Percentiles rank a stretch among this genome's conserved stretches.
These are phyloP conservation scores for Medauroidea extradentata DNA, from an alignment of 1,140 invertebrate species.

Conservation along the genomic window DNA sequence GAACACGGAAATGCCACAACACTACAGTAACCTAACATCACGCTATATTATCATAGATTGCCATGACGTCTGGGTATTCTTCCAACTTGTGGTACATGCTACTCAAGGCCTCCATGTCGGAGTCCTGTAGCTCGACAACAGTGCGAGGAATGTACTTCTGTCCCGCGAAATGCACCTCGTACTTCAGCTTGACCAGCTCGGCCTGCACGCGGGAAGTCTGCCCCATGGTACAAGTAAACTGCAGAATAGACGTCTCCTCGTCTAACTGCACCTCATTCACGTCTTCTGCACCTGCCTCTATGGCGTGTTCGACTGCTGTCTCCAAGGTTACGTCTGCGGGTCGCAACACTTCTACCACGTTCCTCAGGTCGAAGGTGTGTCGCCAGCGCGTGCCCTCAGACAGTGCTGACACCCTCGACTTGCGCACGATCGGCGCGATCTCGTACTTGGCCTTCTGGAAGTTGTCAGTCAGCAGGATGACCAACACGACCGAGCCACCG, in stretches of 20 bases:
- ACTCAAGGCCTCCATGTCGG: constrained; percentile 37
- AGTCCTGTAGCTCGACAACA: constrained; percentile 40
- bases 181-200: constrained; percentile 42
- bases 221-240: constrained; percentile 44
- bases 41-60: constrained; percentile 50
- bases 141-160: constrained; percentile 44
- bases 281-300: constrained; percentile 56
- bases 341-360: constrained; percentile 16
- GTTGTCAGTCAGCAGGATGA: not conserved
- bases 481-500: not conserved
- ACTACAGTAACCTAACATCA: too few species aligned
- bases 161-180: constrained; percentile 44
- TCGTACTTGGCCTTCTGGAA: not conserved
- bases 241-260: constrained; percentile 35
- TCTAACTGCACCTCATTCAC: constrained; percentile 47
- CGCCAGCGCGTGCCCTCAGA: not conserved
- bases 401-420: not conserved
- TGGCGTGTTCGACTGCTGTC: constrained; percentile 56
- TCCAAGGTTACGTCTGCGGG: constrained; percentile 42
- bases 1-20: too few species aligned
- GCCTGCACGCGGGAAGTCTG: constrained; percentile 33
- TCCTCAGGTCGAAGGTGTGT: not conserved
- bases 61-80: constrained; percentile 44
- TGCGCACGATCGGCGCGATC: not conserved
- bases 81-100: constrained; percentile 44